Evolutionary conservation across 2,888 invertebrate genomes (phyloP).

Genomic region (Helicoverpa assulta): DNA sequence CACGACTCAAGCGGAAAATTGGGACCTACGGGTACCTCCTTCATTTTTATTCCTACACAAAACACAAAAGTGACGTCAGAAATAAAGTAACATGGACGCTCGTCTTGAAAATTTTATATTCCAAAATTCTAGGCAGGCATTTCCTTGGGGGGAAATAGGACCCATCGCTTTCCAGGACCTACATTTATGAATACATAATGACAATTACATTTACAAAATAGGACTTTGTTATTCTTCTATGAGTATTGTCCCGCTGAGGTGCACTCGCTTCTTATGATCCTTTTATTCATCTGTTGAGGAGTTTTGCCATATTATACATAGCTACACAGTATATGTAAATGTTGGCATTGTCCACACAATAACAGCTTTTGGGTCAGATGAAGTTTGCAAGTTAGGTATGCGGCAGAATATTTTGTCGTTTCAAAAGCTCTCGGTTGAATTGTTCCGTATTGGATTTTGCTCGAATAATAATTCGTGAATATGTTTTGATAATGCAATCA

Average conservation of each 20-base stretch:
- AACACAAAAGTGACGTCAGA: constrained; percentile 49
- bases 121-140: constrained; percentile 55
- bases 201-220: constrained; percentile 65
- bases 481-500: neutral
- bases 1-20: constrained; percentile 37
- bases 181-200: constrained; percentile 68
- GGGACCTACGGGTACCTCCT: constrained; percentile 17
- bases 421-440: constrained; percentile 4
- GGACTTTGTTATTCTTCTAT: constrained; percentile 56
- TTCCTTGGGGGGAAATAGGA: constrained; percentile 42
- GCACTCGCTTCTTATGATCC: constrained; percentile 31
- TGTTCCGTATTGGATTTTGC: neutral
- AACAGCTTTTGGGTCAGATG: constrained; percentile 29
- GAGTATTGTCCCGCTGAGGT: constrained; percentile 57
- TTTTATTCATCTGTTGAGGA: constrained; percentile 40
- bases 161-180: constrained; percentile 53
- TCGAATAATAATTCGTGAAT: neutral
- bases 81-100: constrained; percentile 42
- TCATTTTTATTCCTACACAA: constrained; percentile 36
- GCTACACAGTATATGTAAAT: constrained; percentile 1
- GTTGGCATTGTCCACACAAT: constrained; percentile 1
- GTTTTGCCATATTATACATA: constrained; percentile 15
- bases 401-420: neutral
- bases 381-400: constrained; percentile 6
- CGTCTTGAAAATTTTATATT: constrained; percentile 51